Percentiles rank a stretch among this genome's conserved stretches.
Conservation (phyloP, 1,140 invertebrate genomes). For the Neodiprion virginianus region DNA sequence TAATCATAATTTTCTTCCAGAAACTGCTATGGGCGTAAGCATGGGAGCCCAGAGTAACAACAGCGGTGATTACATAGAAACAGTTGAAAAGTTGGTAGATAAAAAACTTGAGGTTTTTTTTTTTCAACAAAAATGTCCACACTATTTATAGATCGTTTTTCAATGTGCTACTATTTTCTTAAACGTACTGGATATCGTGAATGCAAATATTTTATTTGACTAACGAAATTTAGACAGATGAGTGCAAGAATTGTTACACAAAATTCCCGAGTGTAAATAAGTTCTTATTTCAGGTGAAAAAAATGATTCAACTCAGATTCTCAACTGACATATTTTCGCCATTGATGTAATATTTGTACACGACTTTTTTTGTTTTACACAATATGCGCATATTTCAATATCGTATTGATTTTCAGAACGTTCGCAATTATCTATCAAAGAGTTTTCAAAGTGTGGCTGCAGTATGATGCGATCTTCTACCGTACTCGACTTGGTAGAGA, state of each 20-base stretch:
- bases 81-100: slow-evolving; percentile 68
- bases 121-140: slow-evolving; percentile 28
- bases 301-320: too few relatives aligned
- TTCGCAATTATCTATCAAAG: not conserved
- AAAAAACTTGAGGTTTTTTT: slow-evolving; percentile 26
- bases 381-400: too few relatives aligned
- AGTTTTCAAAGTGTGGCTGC: not conserved
- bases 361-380: too few relatives aligned
- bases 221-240: too few relatives aligned
- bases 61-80: slow-evolving; percentile 76
- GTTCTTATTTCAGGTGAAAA: too few relatives aligned
- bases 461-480: not conserved
- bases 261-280: too few relatives aligned
- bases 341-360: too few relatives aligned
- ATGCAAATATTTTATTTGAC: too few relatives aligned
- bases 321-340: too few relatives aligned
- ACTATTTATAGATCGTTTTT: not conserved
- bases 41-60: slow-evolving; percentile 73
- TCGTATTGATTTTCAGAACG: not conserved
- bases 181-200: too few relatives aligned
- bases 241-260: too few relatives aligned
- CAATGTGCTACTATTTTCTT: too few relatives aligned
- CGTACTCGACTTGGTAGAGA: not conserved
- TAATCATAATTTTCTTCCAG: slow-evolving; percentile 55
- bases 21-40: slow-evolving; percentile 81